Conservation (phyloP, 1,140 invertebrate genomes). For the Glossosoma conforme region DNA sequence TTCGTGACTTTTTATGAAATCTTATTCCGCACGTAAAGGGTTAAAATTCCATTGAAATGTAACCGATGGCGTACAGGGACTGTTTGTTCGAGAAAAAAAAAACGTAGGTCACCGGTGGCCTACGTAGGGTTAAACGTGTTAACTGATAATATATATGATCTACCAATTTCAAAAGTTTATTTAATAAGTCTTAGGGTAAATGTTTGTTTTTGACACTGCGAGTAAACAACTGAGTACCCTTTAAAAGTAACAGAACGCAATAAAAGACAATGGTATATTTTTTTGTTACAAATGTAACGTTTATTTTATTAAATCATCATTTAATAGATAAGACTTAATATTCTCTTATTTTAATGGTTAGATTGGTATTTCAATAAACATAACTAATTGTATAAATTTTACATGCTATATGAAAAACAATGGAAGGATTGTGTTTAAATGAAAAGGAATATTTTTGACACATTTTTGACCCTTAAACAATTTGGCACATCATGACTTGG, state of each 20-base stretch:
- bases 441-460: not conserved
- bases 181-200: not conserved
- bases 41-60: too few relatives aligned
- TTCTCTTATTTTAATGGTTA: conserved; percentile 29
- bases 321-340: conserved; percentile 30
- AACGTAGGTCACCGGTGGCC: too few relatives aligned
- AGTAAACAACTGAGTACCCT: not conserved
- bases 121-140: not conserved
- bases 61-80: too few relatives aligned
- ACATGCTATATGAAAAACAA: conserved; percentile 18
- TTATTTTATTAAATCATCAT: conserved; percentile 30
- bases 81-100: too few relatives aligned
- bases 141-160: not conserved
- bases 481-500: conserved; percentile 15
- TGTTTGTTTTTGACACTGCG: not conserved
- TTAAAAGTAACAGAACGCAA: not conserved
- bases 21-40: too few relatives aligned
- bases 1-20: too few relatives aligned
- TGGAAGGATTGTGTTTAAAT: conserved; percentile 19
- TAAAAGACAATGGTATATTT: conserved; percentile 15
- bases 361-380: conserved; percentile 25
- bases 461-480: conserved; percentile 9
- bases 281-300: conserved; percentile 27
- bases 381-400: conserved; percentile 16
- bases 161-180: not conserved